Percentiles rank a stretch among this genome's conserved stretches.
Conservation (phyloP, 2,888 invertebrate genomes). For the Cyrtodaria siliqua region DNA sequence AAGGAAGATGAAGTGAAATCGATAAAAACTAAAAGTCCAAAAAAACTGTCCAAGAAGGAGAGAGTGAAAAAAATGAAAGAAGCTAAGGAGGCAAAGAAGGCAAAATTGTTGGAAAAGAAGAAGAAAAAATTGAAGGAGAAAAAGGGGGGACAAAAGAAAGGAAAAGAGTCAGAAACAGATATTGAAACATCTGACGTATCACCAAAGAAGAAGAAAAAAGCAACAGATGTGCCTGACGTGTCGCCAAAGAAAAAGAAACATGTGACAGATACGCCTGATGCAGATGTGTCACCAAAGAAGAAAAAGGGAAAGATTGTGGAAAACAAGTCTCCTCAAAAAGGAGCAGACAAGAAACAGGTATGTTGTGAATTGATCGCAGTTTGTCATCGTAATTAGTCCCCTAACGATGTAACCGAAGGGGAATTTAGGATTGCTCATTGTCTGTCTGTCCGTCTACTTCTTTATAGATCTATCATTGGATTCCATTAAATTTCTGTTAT, state of each 20-base stretch:
- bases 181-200: slow-evolving; percentile 14
- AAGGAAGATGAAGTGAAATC: slow-evolving; percentile 31
- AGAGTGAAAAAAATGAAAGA: slow-evolving; percentile 55
- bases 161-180: slow-evolving; percentile 22
- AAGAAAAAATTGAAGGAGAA: slow-evolving; percentile 42
- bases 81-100: slow-evolving; percentile 54
- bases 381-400: too few relatives aligned
- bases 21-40: slow-evolving; percentile 22
- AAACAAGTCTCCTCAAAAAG: slow-evolving; percentile 20
- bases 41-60: slow-evolving; percentile 57
- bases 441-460: too few relatives aligned
- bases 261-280: background rate
- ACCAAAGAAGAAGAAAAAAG: slow-evolving; percentile 39
- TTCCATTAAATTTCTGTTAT: too few relatives aligned
- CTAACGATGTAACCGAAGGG: too few relatives aligned
- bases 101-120: slow-evolving; percentile 52
- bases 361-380: background rate
- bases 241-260: slow-evolving; percentile 35
- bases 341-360: slow-evolving; percentile 32
- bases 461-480: too few relatives aligned
- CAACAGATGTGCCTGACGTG: slow-evolving; percentile 25
- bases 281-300: slow-evolving; percentile 4
- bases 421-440: too few relatives aligned
- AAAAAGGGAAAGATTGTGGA: too few relatives aligned
- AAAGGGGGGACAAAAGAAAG: slow-evolving; percentile 30